Conservation (phyloP, 2,113 vertebrate genomes). For the Odocoileus hemionus region DNA sequence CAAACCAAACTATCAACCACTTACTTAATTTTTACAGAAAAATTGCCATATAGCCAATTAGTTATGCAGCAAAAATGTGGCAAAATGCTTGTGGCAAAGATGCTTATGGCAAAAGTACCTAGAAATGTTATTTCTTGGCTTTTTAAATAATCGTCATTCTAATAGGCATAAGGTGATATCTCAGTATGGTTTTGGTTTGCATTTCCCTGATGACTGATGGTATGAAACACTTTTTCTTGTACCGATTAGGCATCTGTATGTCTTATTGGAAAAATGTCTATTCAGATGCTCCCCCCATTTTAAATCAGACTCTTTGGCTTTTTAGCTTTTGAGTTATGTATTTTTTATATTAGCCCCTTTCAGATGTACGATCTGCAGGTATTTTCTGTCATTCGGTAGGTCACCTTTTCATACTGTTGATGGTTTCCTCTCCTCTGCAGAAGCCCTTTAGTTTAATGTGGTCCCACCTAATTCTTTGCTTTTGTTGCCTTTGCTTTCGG, state of each 20-base stretch:
- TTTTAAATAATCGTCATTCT: background rate
- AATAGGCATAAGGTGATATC: background rate
- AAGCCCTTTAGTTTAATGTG: background rate
- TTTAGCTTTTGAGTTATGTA: background rate
- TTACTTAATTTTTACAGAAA: background rate
- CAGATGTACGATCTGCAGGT: background rate
- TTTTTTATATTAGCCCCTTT: background rate
- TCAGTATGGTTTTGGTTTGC: background rate
- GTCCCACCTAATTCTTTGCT: background rate
- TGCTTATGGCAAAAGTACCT: background rate
- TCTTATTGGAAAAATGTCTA: background rate
- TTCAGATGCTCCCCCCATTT: background rate
- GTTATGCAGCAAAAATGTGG: background rate
- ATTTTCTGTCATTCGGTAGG: background rate
- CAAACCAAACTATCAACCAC: background rate
- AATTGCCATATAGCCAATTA: background rate
- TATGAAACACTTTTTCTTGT: background rate
- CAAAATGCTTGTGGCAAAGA: background rate
- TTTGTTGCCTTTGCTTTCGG: background rate
- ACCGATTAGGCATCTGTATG: background rate
- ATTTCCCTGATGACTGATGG: background rate
- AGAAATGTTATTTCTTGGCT: background rate
- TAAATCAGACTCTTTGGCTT: background rate
- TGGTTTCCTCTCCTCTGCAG: background rate
- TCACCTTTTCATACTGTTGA: background rate